A percentile compares a stretch with the other conserved stretches of the same genome.
Conservation (phyloP, 1,140 invertebrate species). For the Cepaea nemoralis region DNA sequence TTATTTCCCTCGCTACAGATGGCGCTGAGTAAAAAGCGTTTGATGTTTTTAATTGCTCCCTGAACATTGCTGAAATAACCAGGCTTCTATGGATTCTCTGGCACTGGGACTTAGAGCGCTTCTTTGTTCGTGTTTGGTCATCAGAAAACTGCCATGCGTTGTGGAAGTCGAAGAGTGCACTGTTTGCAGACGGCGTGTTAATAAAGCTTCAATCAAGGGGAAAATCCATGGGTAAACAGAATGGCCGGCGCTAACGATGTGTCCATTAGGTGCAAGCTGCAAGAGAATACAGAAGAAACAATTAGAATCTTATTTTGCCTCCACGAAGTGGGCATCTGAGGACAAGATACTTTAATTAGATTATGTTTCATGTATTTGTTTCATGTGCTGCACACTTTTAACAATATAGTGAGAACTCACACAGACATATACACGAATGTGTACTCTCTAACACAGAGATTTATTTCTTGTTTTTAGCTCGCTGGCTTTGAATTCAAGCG, state of each 20-base stretch:
- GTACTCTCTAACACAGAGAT: too few relatives aligned
- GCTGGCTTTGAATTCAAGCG: too few relatives aligned
- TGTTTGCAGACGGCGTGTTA: neutral
- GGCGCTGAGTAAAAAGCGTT: neutral
- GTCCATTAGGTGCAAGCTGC: neutral
- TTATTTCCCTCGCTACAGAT: neutral
- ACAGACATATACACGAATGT: too few relatives aligned
- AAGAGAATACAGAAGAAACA: neutral
- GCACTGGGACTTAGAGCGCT: neutral
- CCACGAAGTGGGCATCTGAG: too few relatives aligned
- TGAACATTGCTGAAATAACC: neutral
- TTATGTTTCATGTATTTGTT: too few relatives aligned
- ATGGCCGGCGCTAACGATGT: neutral
- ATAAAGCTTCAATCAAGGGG: neutral
- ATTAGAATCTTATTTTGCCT: too few relatives aligned
- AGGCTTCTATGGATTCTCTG: neutral
- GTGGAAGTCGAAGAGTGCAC: neutral
- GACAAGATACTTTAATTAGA: too few relatives aligned
- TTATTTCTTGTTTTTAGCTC: too few relatives aligned
- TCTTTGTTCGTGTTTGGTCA: neutral
- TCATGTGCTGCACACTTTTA: too few relatives aligned
- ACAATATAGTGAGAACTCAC: too few relatives aligned
- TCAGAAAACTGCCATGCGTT: neutral
- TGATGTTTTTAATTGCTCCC: neutral
- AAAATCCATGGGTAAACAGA: neutral